Evolutionary conservation across 2,888 invertebrate genomes (phyloP), one percentile per base, ranked within the genome.

Genomic region (Spicauda simplicius): DNA sequence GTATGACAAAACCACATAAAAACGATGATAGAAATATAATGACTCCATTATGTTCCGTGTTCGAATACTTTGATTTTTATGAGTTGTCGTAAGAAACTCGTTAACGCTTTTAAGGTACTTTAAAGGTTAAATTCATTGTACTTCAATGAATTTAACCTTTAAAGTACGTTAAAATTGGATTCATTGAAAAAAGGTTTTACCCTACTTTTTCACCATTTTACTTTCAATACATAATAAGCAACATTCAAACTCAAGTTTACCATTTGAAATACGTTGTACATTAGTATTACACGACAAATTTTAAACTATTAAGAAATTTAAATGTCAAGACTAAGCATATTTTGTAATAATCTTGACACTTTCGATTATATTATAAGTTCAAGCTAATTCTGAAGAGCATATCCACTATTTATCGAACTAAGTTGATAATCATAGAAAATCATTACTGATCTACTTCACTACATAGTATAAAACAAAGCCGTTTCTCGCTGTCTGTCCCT

Each of bases 21-120:
- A 66, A 69, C 61, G 45, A 70, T 59, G 61, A 18, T 55, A 48
- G 55, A 63, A 54, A 63, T 54, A 62, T 66, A 70, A 67, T 66
- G 59, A 59, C 37, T 59, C 33, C 65, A 59, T 59, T 65, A 58
- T 25, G 58, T 41, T 41, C 18, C 10, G 6, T 6, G 25, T n/a
- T 58, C 14, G 68, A 58, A 64, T 58, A 58, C 18, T 16, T 25
- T 56, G 12, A 56, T 63, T 63, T 66, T 69, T 68, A 61, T 61
- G 61, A 20, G 18, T 10, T 33, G 33, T 64, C 19, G 56, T 57
- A 64, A 64, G 33, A 33, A 50, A 50, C 30, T 37, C 57, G 37
- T 57, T 57, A 50, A 33, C 11, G 30, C 5, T 18, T 19, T 50
- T 60, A 50, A 18, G 48, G n/a, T 25, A n/a, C 3, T 48, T 25